Base-by-base conservation (phyloP, 1,140 invertebrate species). In the Lordiphosa collinella region DNA sequence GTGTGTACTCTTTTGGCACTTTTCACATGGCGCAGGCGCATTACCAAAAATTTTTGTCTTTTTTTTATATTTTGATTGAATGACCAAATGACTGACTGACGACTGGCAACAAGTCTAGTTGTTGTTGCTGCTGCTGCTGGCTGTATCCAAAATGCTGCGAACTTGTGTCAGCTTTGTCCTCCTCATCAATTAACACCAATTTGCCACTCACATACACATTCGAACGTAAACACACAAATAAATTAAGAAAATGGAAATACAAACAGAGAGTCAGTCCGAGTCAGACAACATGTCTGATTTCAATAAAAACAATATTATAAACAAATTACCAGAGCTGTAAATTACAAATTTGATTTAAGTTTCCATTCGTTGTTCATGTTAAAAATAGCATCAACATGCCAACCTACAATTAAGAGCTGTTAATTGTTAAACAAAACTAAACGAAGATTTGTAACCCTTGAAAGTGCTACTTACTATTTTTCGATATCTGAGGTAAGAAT, bases 181-280 rank as follows among this genome's bases (percentile, higher is more conserved):
- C 72, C 58, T 59, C 64, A 71, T 57, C 71, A 76, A 82, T 80
- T 80, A 80, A 75, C 73, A 75, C 44, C 52, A 62, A 58, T 80
- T 71, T 52, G 32, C 58, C 52, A 16, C 38, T 18, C 35, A 36
- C 35, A 13, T n/a, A 12, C n/a, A n/a, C 35, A 13, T 38, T 10
- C 14, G 14, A 29, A 49, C 36, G 29, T 43, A 40, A 12, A 40
- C 35, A 46, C 48, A 52, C 64, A 58, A 59, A 65, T 55, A 40
- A 65, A 65, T 64, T 54, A 44, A 60, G 46, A 56, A 69, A 65
- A 69, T 44, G 58, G 37, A 50, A 25, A 43, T 29, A 50, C 34
- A 43, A 11, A 48, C 34, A 47, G 36, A 31, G 10, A 25, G 32
- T 48, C 29, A 50, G 48, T 11, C 35, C 51, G 62, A 65, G 50